These are phyloP conservation scores for Acleris cristana DNA, from an alignment of 2,888 invertebrate species.

Conservation along the genomic window DNA sequence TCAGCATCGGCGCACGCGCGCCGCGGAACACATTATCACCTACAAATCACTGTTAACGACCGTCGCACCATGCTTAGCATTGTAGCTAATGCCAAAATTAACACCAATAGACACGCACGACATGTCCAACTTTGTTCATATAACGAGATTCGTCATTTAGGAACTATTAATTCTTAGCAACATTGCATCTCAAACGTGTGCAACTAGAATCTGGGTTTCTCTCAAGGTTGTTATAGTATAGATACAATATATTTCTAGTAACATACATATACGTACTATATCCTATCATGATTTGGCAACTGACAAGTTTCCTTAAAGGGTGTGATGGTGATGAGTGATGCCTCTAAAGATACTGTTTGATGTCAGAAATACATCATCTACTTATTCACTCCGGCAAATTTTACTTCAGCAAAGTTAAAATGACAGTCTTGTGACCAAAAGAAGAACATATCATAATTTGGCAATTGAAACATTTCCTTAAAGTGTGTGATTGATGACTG, in stretches of 20 bases:
- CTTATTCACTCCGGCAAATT: constrained; percentile 13
- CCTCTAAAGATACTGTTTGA: constrained; percentile 14
- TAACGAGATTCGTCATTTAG: constrained; percentile 11
- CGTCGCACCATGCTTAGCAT: constrained; percentile 41
- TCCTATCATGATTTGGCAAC: too few relatives aligned
- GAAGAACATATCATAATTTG: background rate
- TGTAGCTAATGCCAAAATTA: constrained; percentile 38
- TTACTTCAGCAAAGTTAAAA: too few relatives aligned
- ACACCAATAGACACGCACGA: constrained; percentile 25
- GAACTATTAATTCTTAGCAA: background rate
- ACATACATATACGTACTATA: too few relatives aligned
- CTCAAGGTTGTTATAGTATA: background rate
- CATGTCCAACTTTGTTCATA: constrained; percentile 22
- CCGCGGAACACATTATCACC: constrained; percentile 54
- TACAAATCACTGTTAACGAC: constrained; percentile 56
- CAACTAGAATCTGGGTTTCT: background rate
- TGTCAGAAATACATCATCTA: constrained; percentile 20
- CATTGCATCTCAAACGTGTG: background rate
- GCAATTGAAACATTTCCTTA: too few relatives aligned
- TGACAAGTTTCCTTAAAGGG: too few relatives aligned
- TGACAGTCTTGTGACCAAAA: background rate
- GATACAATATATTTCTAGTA: too few relatives aligned
- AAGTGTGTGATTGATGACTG: too few relatives aligned
- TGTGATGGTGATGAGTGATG: too few relatives aligned
- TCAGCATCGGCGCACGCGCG: constrained; percentile 37